Percentiles rank a stretch among this genome's conserved stretches.
phyloP scores from a whole-genome alignment of 35 echinoderm and acorn worm species.

The Patiria miniata region DNA sequence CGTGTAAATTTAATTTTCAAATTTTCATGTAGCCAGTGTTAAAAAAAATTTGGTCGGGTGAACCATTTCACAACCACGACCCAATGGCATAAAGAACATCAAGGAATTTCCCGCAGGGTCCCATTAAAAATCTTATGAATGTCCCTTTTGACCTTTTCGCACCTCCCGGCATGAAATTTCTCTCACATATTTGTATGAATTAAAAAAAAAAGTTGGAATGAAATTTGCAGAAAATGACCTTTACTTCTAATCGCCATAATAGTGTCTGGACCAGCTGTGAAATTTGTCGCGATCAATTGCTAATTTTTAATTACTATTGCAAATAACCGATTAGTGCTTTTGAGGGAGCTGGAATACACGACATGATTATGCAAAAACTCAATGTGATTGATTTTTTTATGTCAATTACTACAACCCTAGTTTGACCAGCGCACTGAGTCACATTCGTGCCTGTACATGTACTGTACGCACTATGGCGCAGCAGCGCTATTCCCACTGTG shows the following conservation, averaged over 20 bases:
- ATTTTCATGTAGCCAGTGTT: no score
- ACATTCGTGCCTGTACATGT: no score
- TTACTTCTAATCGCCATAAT: not conserved
- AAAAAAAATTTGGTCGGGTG: no score
- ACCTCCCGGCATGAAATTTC: not conserved
- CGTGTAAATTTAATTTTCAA: no score
- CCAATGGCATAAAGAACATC: no score
- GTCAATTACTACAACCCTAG: no score
- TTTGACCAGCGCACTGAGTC: no score
- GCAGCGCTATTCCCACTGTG: no score
- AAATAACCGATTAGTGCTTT: not conserved
- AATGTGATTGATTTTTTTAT: no score
- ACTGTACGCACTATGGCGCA: no score
- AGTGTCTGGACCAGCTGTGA: not conserved
- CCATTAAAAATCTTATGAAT: conserved; percentile 16
- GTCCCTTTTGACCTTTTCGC: not conserved
- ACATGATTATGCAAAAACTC: not conserved
- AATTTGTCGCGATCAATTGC: not conserved
- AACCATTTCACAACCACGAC: no score
- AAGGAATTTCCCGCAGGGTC: not conserved
- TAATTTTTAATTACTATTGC: conserved; percentile 19
- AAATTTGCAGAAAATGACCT: not conserved
- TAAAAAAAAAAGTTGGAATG: not conserved
- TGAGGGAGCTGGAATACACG: not conserved
- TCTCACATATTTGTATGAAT: not conserved